phyloP scores from a whole-genome alignment of 2,113 vertebrate species.

The Nothobranchius kuhntae region DNA sequence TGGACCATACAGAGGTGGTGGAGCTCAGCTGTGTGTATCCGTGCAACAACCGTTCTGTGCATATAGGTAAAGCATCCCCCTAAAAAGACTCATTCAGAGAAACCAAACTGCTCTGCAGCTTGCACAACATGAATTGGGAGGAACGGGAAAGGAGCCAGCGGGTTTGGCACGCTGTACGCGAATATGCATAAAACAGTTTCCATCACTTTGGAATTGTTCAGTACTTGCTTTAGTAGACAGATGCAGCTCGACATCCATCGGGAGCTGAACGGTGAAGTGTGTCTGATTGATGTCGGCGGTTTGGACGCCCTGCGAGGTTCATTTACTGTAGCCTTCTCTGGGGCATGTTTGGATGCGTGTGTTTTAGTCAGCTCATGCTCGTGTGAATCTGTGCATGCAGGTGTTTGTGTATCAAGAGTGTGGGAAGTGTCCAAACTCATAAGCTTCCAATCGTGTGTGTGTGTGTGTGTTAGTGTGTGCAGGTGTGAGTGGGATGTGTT shows the following conservation, averaged over 20 bases:
- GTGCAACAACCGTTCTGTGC: slow-evolving; percentile 29
- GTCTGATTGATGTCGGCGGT: slow-evolving; percentile 73
- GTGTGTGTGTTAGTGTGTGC: slow-evolving; percentile 8
- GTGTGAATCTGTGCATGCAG: slow-evolving; percentile 46
- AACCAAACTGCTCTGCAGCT: slow-evolving; percentile 44
- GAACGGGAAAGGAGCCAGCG: slow-evolving; percentile 33
- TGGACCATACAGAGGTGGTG: slow-evolving; percentile 18
- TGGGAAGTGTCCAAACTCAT: slow-evolving; percentile 16
- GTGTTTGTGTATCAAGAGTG: slow-evolving; percentile 35
- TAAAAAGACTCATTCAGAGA: slow-evolving; percentile 37
- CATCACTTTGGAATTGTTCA: slow-evolving; percentile 68
- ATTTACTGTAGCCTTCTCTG: slow-evolving; percentile 69
- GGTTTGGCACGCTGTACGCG: slow-evolving; percentile 46
- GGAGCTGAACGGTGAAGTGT: slow-evolving; percentile 55
- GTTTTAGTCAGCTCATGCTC: slow-evolving; percentile 31
- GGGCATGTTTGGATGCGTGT: slow-evolving; percentile 51
- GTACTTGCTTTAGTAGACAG: slow-evolving; percentile 65
- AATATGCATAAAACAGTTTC: slow-evolving; percentile 61
- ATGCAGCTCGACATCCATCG: slow-evolving; percentile 68
- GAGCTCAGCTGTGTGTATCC: slow-evolving; percentile 49
- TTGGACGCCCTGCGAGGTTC: slow-evolving; percentile 68
- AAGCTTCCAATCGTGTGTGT: slow-evolving; percentile 12
- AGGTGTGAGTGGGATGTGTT: slow-evolving; percentile 33
- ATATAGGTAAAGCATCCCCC: slow-evolving; percentile 23
- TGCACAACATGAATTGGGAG: slow-evolving; percentile 21